Conservation (phyloP, 2,888 invertebrate genomes). For the Campopleginae sp. region DNA sequence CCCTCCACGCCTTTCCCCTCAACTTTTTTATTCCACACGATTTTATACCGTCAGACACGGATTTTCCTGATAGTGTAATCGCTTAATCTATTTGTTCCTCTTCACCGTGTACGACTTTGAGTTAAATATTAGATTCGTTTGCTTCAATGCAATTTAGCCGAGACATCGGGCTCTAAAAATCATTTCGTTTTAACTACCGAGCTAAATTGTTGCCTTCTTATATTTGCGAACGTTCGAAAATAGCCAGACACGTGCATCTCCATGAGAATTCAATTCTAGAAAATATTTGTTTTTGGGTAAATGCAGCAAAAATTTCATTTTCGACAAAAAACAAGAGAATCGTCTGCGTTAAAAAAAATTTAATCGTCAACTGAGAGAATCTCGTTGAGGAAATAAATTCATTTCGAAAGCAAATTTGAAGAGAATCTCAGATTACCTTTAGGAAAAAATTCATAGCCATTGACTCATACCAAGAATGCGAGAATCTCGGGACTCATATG, state of each 20-base stretch:
- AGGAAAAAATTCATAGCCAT: too few relatives aligned
- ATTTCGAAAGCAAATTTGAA: too few relatives aligned
- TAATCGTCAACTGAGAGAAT: too few relatives aligned
- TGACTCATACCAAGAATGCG: too few relatives aligned
- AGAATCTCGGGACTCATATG: background rate
- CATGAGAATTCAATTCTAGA: too few relatives aligned
- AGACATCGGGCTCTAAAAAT: background rate
- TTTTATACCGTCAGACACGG: conserved; percentile 3
- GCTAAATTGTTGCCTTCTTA: background rate
- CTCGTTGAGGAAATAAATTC: too few relatives aligned
- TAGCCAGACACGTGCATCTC: background rate
- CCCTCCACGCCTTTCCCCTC: background rate
- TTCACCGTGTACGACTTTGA: conserved; percentile 8
- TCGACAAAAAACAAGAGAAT: too few relatives aligned
- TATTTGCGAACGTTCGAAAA: background rate
- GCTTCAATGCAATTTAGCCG: background rate
- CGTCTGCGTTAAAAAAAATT: too few relatives aligned
- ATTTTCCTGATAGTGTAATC: conserved; percentile 19
- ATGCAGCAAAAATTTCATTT: too few relatives aligned
- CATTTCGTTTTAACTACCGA: background rate
- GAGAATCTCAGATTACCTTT: too few relatives aligned
- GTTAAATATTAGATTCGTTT: background rate
- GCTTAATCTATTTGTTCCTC: conserved; percentile 12
- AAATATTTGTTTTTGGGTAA: too few relatives aligned
- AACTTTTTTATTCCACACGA: conserved; percentile 5